phyloP scores from a whole-genome alignment of 2,888 invertebrate genomes.

The Pammene aurita region DNA sequence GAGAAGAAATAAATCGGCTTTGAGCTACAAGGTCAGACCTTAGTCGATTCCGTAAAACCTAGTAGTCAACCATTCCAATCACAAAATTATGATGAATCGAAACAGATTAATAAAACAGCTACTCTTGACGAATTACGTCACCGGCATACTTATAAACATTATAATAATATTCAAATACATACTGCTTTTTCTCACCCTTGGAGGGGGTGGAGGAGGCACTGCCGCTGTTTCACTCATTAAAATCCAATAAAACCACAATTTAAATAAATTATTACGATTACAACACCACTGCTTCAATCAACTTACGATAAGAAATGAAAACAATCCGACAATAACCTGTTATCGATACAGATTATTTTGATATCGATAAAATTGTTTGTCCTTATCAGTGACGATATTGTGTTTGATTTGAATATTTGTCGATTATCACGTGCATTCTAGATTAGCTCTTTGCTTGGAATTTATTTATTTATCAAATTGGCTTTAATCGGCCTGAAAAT shows the following conservation, averaged over 20 bases:
- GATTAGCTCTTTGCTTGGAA: slow-evolving; percentile 5
- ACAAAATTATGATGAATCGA: too few relatives aligned
- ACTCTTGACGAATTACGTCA: too few relatives aligned
- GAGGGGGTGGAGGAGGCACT: slow-evolving; percentile 32
- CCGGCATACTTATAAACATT: too few relatives aligned
- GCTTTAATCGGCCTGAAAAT: background rate
- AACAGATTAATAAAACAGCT: too few relatives aligned
- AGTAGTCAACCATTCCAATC: too few relatives aligned
- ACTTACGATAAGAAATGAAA: slow-evolving; percentile 33
- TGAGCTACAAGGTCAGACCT: too few relatives aligned
- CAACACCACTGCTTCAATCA: slow-evolving; percentile 25
- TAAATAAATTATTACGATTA: slow-evolving; percentile 6
- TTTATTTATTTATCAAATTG: too few relatives aligned
- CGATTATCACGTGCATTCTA: slow-evolving; percentile 7
- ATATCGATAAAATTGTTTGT: slow-evolving; percentile 24
- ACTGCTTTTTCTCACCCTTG: slow-evolving; percentile 31
- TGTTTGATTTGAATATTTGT: slow-evolving; percentile 29
- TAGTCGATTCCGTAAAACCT: too few relatives aligned
- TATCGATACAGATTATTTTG: slow-evolving; percentile 20
- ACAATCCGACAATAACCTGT: slow-evolving; percentile 36
- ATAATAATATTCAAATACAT: slow-evolving; percentile 6
- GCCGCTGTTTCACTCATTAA: slow-evolving; percentile 24
- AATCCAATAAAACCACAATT: slow-evolving; percentile 18
- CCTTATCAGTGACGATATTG: slow-evolving; percentile 29
- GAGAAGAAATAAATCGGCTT: too few relatives aligned